Evolutionary conservation across 2,888 invertebrate genomes (phyloP).

Genomic region (Odontomyia ornata): DNA sequence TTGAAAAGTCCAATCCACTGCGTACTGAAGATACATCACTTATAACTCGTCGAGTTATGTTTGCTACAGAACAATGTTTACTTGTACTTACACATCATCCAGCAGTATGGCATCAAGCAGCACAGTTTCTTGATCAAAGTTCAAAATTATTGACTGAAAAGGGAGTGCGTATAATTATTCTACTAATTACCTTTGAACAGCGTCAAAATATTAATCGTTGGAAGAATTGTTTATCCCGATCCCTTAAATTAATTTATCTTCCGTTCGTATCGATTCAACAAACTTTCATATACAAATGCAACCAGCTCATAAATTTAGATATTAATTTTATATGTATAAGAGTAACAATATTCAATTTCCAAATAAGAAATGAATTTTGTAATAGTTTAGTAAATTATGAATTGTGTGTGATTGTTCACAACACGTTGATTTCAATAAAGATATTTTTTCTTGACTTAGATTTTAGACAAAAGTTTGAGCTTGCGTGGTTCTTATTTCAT

Average conservation of each 20-base stretch:
- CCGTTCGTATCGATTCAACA: not conserved
- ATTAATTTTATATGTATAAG: not conserved
- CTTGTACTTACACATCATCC: constrained; percentile 97
- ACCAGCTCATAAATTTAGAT: not conserved
- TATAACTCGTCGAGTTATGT: constrained; percentile 94
- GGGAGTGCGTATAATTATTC: constrained; percentile 72
- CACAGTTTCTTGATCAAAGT: constrained; percentile 94
- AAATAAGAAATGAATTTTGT: constrained; percentile 7
- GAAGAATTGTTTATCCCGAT: not conserved
- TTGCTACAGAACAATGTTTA: constrained; percentile 97
- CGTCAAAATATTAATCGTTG: not conserved
- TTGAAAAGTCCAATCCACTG: constrained; percentile 97
- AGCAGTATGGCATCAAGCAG: constrained; percentile 99
- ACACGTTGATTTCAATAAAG: constrained; percentile 34
- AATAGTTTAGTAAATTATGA: constrained; percentile 12
- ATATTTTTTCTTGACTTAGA: not conserved
- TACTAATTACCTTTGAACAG: not conserved
- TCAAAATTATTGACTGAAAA: constrained; percentile 94
- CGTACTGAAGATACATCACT: constrained; percentile 95
- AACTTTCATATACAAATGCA: too few species aligned
- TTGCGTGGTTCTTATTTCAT: constrained; percentile 38
- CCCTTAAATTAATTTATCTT: not conserved
- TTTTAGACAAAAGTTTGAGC: constrained; percentile 18
- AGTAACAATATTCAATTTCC: not conserved
- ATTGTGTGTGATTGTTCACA: constrained; percentile 27